Evolutionary conservation across 2,113 vertebrate genomes (phyloP), one percentile per base, ranked within the genome.

Genomic region (Anoura caudifer): DNA sequence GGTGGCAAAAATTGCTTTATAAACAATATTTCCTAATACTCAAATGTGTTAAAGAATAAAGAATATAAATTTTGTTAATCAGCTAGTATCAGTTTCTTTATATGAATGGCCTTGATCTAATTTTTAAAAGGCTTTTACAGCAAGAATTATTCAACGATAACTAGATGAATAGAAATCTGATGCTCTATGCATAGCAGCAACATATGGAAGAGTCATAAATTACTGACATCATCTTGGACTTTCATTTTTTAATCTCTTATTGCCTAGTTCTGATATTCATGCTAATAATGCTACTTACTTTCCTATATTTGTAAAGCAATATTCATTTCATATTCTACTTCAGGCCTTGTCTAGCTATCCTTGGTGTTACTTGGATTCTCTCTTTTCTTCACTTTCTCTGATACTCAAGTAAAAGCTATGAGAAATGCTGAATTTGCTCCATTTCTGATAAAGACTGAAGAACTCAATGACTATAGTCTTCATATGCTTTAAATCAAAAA

Each of bases 121-220:
- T 82, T 85, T 83, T 97, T 50, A 11, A 76, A 95, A 33, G 28
- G 28, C 11, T 90, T 94, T 73, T 7, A 87, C 33, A 38, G 26
- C 52, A 69, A 94, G 41, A 95, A 65, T 92, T 92, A 69, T 45
- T 92, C 36, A 95, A 69, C 17, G 80, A 70, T 83, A 87, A 72
- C 38, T 31, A 93, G 54, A 43, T 36, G 47, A 87, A 24, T 16
- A 70, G 52, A 94, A 95, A 90, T 72, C 6, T 70, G 73, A 43
- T 72, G 38, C 15, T 75, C 47, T 61, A 14, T 81, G 54, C 22
- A 52, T 33, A 91, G 54, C 38, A 77, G 56, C 38, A 87, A 43
- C 56, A 72, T 63, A 43, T 10, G 12, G 86, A 52, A 72, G 19
- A 70, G 43, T 86, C 54, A 93, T 86, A 73, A 91, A 77, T 81